A percentile compares a stretch with the other conserved stretches of the same genome.
Conservation (phyloP, 2,113 vertebrate species). For the Barnardius zonarius region DNA sequence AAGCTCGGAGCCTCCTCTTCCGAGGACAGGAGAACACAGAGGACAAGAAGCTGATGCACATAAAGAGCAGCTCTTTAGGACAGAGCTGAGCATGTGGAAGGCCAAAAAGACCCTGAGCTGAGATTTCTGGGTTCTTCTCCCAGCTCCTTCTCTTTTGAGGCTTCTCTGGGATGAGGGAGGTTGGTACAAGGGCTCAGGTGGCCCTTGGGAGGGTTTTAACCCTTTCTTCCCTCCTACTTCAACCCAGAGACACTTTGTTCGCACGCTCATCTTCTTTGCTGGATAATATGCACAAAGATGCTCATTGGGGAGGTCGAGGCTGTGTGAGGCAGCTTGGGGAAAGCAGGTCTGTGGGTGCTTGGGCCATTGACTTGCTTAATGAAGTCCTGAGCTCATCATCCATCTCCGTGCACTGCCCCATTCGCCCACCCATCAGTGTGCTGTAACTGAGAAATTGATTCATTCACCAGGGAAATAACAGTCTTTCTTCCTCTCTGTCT, state of each 20-base stretch:
- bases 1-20: neutral
- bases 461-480: neutral
- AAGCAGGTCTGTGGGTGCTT: no score
- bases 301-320: fast-evolving
- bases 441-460: constrained; percentile 34
- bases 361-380: neutral
- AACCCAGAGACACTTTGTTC: neutral
- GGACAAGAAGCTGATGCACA: neutral
- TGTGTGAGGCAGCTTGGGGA: neutral
- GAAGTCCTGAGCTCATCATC: neutral
- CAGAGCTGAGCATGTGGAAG: neutral
- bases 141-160: neutral
- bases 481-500: neutral
- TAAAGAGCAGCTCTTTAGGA: neutral
- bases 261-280: fast-evolving
- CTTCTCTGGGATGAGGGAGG: neutral
- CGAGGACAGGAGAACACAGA: neutral
- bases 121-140: neutral
- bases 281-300: fast-evolving
- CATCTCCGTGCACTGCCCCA: neutral
- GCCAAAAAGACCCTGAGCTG: neutral
- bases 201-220: neutral
- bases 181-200: neutral
- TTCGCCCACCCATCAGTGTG: neutral
- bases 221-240: neutral